Base-by-base conservation (phyloP, 2,113 vertebrate genomes). In the Sinocyclocheilus rhinocerous region DNA sequence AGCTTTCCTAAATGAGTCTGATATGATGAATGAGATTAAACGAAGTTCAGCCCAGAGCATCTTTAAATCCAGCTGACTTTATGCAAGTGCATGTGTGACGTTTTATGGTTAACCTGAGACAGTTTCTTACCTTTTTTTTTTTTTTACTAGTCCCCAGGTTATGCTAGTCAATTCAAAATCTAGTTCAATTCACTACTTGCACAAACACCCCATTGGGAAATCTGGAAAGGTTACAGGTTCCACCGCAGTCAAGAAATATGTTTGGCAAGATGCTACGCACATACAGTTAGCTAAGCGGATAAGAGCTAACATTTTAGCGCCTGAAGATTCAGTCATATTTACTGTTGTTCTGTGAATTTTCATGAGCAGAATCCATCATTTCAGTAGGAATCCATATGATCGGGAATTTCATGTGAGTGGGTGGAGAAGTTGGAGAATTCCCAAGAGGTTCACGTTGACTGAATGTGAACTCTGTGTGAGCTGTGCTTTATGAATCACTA, bases 1-100 rank as follows among this genome's bases (percentile, higher is more conserved):
- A 63, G 80, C n/a, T 33, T 69, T 81, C 39, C 63, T 82, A 50
- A 82, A 82, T 82, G 63, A 24, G 42, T 82, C 42, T 82, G 63
- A 26, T 48, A 29, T 82, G 61, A 69, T 67, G 10, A 82, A 69
- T 69, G 63, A 69, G 42, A 69, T 29, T 0, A 50, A 52, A 69
- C 13, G 0, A 48, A 48, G 16, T 67, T 65, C 57, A 65, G 79
- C 36, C 79, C 61, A 18, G n/a, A 16, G 79, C n/a, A 10, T 57
- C 20, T 33, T 69, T 26, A 69, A 50, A 65, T 45, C 4, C 59
- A 65, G 36, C 12, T 12, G 48, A 45, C 39, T 1, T 24, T 67
- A 45, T 65, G 79, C 59, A 65, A 65, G 22, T 11, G 5, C 15
- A 48, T 63, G 1, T 61, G 33, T 24, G 77, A 63, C 33, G 20